A percentile compares a stretch with the other conserved stretches of the same genome.
Evolutionary conservation across 2,888 invertebrate species (phyloP).

Genomic region (Melolontha melolontha): DNA sequence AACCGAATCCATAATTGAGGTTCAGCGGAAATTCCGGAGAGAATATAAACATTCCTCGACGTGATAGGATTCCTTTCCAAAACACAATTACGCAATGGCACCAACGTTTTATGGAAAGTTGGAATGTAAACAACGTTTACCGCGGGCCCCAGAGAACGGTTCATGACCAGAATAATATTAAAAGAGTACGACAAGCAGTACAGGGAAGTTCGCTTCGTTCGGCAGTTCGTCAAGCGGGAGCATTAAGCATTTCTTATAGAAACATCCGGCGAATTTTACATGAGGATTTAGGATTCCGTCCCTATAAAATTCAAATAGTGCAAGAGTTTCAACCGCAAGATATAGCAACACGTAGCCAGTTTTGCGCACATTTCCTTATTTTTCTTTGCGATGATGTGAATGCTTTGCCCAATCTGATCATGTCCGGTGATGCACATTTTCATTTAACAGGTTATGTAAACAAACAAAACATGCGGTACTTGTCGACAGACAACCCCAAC

Average conservation of each 20-base stretch:
- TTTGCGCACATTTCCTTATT: not conserved
- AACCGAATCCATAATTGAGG: too few relatives aligned
- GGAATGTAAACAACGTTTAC: conserved; percentile 3
- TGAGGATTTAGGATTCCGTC: too few relatives aligned
- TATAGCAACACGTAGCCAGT: not conserved
- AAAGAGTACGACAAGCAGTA: too few relatives aligned
- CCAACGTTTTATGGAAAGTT: conserved; percentile 3
- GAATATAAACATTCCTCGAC: conserved; percentile 10
- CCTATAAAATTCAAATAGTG: too few relatives aligned
- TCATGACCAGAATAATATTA: too few relatives aligned
- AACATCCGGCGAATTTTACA: too few relatives aligned
- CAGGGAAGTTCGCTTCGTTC: too few relatives aligned
- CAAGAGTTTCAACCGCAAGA: not conserved
- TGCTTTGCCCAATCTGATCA: conserved; percentile 3
- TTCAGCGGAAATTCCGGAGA: conserved; percentile 1
- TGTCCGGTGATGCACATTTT: not conserved
- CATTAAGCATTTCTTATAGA: too few relatives aligned
- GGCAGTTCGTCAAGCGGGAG: too few relatives aligned
- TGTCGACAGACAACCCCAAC: too few relatives aligned
- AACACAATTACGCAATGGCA: conserved; percentile 17
- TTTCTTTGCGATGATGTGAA: not conserved
- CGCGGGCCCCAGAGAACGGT: not conserved
- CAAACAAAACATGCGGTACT: too few relatives aligned
- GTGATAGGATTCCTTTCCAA: conserved; percentile 3
- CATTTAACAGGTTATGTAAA: too few relatives aligned